Percentiles rank a stretch among this genome's conserved stretches.
These are phyloP conservation scores for Microtus richardsoni DNA, from an alignment of 2,113 vertebrate genomes.

Conservation along the genomic window DNA sequence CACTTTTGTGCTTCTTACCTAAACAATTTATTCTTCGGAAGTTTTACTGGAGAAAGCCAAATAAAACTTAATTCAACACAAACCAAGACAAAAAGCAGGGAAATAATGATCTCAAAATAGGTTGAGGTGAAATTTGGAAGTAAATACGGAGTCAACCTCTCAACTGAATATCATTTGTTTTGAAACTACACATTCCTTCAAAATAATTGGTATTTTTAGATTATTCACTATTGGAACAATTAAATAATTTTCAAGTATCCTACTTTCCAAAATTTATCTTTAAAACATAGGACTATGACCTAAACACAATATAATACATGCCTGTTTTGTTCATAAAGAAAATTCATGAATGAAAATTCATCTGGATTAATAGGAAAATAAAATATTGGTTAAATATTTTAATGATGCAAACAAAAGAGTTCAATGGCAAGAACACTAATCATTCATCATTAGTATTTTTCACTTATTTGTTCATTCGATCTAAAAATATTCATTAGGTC, in stretches of 20 bases:
- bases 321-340: background rate
- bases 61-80: background rate
- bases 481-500: slow-evolving; percentile 9
- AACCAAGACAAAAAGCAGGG: background rate
- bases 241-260: background rate
- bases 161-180: background rate
- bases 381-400: slow-evolving; percentile 28
- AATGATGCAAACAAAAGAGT: background rate
- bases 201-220: slow-evolving; percentile 14
- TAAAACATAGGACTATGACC: background rate
- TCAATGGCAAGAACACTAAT: background rate
- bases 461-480: background rate
- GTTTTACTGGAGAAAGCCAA: slow-evolving; percentile 15
- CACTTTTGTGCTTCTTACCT: slow-evolving; percentile 31
- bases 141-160: background rate
- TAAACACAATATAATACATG: background rate
- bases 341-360: background rate
- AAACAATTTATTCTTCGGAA: slow-evolving; percentile 54
- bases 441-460: background rate
- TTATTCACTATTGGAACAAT: background rate
- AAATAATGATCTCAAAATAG: background rate
- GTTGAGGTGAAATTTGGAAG: background rate
- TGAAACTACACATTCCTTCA: background rate
- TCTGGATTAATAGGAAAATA: background rate
- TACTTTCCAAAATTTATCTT: background rate